Conservation (phyloP, 2,888 invertebrate genomes). For the Coecobrya sp. region DNA sequence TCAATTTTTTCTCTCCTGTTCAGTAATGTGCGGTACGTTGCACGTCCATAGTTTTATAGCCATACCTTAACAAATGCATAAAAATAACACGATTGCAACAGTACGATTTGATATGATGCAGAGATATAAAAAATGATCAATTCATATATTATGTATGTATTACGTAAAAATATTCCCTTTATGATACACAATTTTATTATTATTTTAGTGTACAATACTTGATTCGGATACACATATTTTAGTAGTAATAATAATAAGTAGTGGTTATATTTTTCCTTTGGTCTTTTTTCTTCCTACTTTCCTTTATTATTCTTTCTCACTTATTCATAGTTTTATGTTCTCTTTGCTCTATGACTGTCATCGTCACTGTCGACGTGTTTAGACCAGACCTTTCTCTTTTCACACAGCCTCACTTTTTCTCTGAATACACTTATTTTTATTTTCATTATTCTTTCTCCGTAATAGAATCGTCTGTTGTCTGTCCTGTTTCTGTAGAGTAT, state of each 20-base stretch:
- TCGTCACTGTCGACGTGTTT: slow-evolving; percentile 21
- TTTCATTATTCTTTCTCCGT: not conserved
- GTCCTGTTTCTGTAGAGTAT: slow-evolving; percentile 33
- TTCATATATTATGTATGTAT: not conserved
- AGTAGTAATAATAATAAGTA: not conserved
- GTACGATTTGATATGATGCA: not conserved
- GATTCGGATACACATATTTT: not conserved
- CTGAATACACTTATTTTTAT: slow-evolving; percentile 4
- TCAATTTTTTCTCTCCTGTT: not conserved
- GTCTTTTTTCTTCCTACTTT: not conserved
- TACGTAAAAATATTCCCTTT: not conserved
- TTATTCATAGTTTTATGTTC: slow-evolving; percentile 41
- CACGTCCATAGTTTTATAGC: not conserved
- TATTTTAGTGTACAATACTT: not conserved
- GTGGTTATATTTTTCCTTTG: not conserved
- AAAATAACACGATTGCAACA: not conserved
- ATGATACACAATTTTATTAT: no score
- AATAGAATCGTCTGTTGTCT: slow-evolving; percentile 4
- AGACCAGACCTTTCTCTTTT: not conserved
- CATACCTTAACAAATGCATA: not conserved
- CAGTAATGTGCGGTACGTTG: not conserved
- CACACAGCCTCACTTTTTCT: not conserved
- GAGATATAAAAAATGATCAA: not conserved
- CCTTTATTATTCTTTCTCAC: slow-evolving; percentile 4
- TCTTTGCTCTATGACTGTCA: slow-evolving; percentile 15